Percentiles rank a stretch among this genome's conserved stretches.
Evolutionary conservation across 2,888 invertebrate species (phyloP).

Genomic region (Caradrina kadenii): DNA sequence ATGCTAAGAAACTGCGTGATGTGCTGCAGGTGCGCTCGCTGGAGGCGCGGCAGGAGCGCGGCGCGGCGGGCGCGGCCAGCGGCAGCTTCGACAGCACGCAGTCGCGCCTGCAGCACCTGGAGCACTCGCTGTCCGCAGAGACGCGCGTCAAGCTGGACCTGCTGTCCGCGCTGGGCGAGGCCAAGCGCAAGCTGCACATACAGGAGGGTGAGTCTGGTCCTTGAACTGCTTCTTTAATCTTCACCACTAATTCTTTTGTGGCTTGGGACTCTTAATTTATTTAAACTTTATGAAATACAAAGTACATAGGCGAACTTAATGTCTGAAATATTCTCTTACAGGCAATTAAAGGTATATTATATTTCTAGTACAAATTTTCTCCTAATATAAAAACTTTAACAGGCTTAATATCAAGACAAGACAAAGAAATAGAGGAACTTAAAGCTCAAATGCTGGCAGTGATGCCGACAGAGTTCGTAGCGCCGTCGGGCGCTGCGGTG

Average conservation of each 20-base stretch:
- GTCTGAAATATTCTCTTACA: too few relatives aligned
- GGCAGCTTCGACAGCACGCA: conserved; percentile 93
- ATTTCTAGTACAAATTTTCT: not conserved
- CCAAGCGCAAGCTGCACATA: conserved; percentile 96
- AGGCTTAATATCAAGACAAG: conserved; percentile 96
- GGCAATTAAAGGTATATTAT: too few relatives aligned
- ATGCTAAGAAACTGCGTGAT: too few relatives aligned
- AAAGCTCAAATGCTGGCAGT: conserved; percentile 98
- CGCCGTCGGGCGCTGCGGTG: conserved; percentile 66
- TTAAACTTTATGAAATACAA: too few relatives aligned
- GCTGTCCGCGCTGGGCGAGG: conserved; percentile 98
- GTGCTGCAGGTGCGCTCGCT: conserved; percentile 66
- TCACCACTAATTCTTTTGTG: too few relatives aligned
- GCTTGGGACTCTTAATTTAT: too few relatives aligned
- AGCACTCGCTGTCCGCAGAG: conserved; percentile 98
- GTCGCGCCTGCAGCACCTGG: conserved; percentile 97
- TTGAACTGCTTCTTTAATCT: conserved; percentile 74
- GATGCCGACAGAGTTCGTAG: conserved; percentile 93
- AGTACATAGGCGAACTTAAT: too few relatives aligned
- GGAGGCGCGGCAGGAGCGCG: conserved; percentile 72
- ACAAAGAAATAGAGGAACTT: conserved; percentile 97
- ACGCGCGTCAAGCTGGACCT: conserved; percentile 99
- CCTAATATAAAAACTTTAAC: conserved; percentile 40
- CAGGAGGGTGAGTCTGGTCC: conserved; percentile 94
- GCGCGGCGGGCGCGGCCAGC: conserved; percentile 69